phyloP scores from a whole-genome alignment of 2,888 invertebrate species.

The Amaurobius ferox region DNA sequence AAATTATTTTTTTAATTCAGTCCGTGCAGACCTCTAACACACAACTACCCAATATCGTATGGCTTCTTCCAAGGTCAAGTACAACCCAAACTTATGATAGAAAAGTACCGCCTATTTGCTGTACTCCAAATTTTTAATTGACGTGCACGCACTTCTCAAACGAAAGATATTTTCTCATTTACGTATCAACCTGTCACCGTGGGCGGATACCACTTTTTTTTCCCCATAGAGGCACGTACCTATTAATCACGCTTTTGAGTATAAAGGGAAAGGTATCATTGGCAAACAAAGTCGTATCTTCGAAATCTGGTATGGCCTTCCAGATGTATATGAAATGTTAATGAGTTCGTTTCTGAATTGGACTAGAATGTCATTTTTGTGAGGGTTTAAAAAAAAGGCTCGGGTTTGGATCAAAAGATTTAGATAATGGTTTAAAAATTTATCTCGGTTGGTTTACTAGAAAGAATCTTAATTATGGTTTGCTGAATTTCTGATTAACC shows the following conservation, averaged over 20 bases:
- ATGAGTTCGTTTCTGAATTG: not conserved
- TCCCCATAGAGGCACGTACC: not conserved
- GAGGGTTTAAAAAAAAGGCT: too few species aligned
- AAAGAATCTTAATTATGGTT: too few species aligned
- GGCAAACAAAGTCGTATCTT: not conserved
- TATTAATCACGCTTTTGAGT: not conserved
- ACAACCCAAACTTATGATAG: too few species aligned
- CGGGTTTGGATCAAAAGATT: too few species aligned
- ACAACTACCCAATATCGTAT: too few species aligned
- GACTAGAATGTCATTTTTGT: too few species aligned
- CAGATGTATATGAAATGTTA: not conserved
- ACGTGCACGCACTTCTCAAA: not conserved
- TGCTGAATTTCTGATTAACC: too few species aligned
- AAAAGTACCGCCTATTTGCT: constrained; percentile 3
- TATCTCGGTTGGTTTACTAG: too few species aligned
- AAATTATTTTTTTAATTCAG: too few species aligned
- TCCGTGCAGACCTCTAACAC: too few species aligned
- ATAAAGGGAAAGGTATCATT: not conserved
- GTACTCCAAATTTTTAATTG: constrained; percentile 5
- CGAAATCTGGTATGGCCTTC: not conserved
- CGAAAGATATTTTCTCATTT: constrained; percentile 6
- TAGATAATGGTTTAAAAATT: too few species aligned
- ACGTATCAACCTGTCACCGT: constrained; percentile 8
- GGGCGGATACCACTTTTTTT: constrained; percentile 2
- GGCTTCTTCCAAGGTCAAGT: not conserved